These are phyloP conservation scores for Psittacula echo DNA, from an alignment of 2,797 vertebrate genomes.

Conservation along the genomic window DNA sequence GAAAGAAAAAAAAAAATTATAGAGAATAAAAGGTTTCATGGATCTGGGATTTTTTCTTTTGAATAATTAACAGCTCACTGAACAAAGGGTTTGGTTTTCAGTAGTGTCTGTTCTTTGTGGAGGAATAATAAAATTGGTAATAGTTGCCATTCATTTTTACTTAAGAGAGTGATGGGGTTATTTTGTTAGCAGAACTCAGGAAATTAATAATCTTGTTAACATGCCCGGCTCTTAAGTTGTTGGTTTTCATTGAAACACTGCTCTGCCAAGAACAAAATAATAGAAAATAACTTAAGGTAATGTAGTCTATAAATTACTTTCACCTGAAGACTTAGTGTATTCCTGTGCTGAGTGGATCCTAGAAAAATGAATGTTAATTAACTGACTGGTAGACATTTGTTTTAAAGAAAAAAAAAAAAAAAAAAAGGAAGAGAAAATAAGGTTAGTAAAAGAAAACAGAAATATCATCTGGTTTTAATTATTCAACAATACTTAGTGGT, in stretches of 20 bases:
- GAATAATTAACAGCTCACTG: background rate
- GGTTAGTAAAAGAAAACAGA: background rate
- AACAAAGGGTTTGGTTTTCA: background rate
- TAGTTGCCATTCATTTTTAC: background rate
- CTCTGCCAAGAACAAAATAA: background rate
- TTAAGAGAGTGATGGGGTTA: background rate
- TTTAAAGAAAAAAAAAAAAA: conserved; percentile 14
- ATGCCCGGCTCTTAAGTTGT: background rate
- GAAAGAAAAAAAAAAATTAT: background rate
- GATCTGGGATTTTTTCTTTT: background rate
- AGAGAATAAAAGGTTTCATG: background rate
- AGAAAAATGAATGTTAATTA: conserved; percentile 14
- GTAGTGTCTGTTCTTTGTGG: background rate
- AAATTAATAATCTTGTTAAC: background rate
- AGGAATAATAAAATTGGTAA: background rate
- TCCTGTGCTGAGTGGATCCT: background rate
- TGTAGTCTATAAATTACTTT: conserved; percentile 4
- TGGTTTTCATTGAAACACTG: background rate
- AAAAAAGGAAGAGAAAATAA: background rate
- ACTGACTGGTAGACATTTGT: conserved; percentile 12
- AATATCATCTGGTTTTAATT: conserved; percentile 31
- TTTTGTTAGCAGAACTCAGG: background rate
- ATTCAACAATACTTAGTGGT: background rate
- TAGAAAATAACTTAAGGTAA: background rate
- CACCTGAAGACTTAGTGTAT: background rate